Conservation (phyloP, 1,140 invertebrate genomes). For the Magallana gigas region DNA sequence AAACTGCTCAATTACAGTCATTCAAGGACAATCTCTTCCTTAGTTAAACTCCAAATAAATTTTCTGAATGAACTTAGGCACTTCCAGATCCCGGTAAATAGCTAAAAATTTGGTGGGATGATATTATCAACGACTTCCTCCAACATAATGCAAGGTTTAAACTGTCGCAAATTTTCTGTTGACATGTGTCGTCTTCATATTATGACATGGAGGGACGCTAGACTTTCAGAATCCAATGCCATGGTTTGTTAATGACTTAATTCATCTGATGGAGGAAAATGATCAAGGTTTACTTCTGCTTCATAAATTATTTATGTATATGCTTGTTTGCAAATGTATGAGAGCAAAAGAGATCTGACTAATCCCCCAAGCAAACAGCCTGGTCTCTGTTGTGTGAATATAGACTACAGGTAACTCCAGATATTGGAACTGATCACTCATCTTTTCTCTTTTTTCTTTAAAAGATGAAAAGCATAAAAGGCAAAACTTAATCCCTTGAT, state of each 20-base stretch:
- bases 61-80: neutral
- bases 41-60: neutral
- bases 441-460: no score
- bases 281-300: neutral
- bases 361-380: neutral
- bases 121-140: neutral
- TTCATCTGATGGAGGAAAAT: constrained; percentile 15
- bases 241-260: constrained; percentile 23
- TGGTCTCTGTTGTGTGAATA: neutral
- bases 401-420: neutral
- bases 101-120: constrained; percentile 1
- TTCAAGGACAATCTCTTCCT: constrained; percentile 17
- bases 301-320: constrained; percentile 22
- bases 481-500: no score
- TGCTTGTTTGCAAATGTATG: neutral
- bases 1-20: constrained; percentile 8
- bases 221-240: neutral
- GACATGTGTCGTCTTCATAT: no score
- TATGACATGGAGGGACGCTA: neutral
- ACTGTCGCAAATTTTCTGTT: no score
- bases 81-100: neutral
- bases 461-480: no score
- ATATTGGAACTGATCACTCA: no score
- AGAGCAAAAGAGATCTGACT: neutral
- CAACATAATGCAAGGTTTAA: neutral